phyloP scores from a whole-genome alignment of 2,113 vertebrate genomes.

The Nesogale talazaci region DNA sequence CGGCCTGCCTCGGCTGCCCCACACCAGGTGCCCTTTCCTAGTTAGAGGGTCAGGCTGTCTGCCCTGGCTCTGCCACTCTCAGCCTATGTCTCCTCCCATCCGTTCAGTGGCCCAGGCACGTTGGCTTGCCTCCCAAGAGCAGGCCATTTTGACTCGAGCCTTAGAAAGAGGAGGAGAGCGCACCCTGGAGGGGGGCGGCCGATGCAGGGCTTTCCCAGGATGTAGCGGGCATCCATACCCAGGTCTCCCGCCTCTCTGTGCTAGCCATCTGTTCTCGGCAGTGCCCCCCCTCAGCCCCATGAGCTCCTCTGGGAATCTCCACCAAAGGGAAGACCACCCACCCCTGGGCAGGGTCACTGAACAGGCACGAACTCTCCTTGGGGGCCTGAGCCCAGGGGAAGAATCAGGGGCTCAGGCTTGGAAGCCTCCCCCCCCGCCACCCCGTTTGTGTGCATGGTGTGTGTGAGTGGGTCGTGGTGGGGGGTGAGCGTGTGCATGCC shows the following conservation, averaged over 20 bases:
- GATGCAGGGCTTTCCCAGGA: background rate
- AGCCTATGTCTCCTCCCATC: background rate
- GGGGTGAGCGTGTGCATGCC: constrained; percentile 70
- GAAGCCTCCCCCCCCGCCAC: too few species aligned
- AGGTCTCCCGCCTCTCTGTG: background rate
- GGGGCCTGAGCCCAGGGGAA: background rate
- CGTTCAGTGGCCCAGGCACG: background rate
- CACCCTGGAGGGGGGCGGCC: background rate
- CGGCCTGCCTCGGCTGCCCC: background rate
- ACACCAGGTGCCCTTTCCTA: background rate
- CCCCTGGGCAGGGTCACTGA: background rate
- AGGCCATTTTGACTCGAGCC: background rate
- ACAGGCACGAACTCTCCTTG: background rate
- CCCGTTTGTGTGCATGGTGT: constrained; percentile 56
- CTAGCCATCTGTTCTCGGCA: background rate
- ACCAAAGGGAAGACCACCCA: background rate
- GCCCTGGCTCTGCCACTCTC: background rate
- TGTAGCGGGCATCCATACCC: background rate
- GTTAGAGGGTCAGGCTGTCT: background rate
- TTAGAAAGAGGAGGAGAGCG: background rate
- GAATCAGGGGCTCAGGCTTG: background rate
- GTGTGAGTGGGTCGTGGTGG: background rate
- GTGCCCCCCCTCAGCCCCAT: background rate
- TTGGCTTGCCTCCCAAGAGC: constrained; percentile 24
- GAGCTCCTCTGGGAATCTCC: background rate